Evolutionary conservation across 1,140 invertebrate species (phyloP), one percentile per base, ranked within the genome.

Genomic region (Drosophila littoralis): DNA sequence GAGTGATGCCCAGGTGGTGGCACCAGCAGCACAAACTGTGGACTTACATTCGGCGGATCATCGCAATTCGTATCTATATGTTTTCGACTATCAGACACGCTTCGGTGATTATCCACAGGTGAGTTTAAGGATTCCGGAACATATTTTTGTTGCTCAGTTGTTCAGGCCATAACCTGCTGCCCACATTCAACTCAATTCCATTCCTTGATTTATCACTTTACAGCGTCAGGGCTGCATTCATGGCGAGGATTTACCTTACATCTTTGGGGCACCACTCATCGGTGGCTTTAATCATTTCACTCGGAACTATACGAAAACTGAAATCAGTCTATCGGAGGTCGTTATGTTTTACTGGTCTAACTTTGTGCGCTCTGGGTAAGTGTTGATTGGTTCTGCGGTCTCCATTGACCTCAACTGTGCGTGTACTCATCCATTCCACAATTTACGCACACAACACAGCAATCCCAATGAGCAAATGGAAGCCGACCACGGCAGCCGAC

Each of bases 281-380:
- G 96, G 96, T 13, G 96, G 96, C 6, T 94, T 98, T 45, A 95
- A 95, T 63, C 96, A 96, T 82, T 98, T 98, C 92, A 95, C 95
- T 32, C 95, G 95, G 79, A 97, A 98, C 93, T 99, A 98, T 93
- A 98, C 97, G 7, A 97, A 96, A 92, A 95, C 96, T 15, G 98
- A 99, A 93, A 94, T 96, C 58, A 95, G 96, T 54, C 94, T 99
- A 6, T 96, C 98, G 1, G 97, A 99, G 93, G 96, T 96, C 61
- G 96, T 98, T 52, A 99, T 99, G 94, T 95, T 96, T 32, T 98
- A 98, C 91, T 96, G 98, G 93, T 96, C 97, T n/a, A 99, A 99
- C 93, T 99, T 99, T 92, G 97, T 97, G 10, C 97, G 97, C 92
- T 97, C 96, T n/a, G 98, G 98, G 98, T 99, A 94, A 96, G 91